These are phyloP conservation scores for Enteromius treurensis DNA, from an alignment of 2,797 vertebrate genomes.

Conservation along the genomic window DNA sequence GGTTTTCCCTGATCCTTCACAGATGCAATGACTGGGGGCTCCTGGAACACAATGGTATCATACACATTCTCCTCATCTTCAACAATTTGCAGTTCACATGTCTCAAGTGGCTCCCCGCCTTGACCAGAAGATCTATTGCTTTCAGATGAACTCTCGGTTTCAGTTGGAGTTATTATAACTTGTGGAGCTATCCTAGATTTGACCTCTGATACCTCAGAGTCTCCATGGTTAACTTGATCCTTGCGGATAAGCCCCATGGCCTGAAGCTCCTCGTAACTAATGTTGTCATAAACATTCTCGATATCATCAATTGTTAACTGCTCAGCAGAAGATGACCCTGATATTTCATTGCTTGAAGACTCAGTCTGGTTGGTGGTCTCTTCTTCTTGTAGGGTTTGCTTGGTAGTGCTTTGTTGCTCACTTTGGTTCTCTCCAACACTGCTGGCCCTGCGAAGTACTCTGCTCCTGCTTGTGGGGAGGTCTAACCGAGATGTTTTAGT, in stretches of 20 bases:
- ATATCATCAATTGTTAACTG: slow-evolving; percentile 90
- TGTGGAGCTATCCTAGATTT: slow-evolving; percentile 49
- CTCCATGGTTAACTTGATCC: slow-evolving; percentile 66
- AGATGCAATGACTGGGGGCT: slow-evolving; percentile 66
- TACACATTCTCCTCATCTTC: slow-evolving; percentile 89
- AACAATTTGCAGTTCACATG: slow-evolving; percentile 80
- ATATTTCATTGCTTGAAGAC: slow-evolving; percentile 77
- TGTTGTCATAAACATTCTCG: slow-evolving; percentile 96
- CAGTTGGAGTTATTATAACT: slow-evolving; percentile 64
- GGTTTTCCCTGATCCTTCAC: slow-evolving; percentile 64
- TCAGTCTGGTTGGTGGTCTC: slow-evolving; percentile 66
- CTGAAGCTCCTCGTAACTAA: slow-evolving; percentile 95
- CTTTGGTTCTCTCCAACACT: slow-evolving; percentile 89
- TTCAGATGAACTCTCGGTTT: slow-evolving; percentile 69
- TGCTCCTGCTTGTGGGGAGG: slow-evolving; percentile 67
- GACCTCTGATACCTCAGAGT: slow-evolving; percentile 63
- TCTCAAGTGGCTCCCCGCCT: slow-evolving; percentile 71
- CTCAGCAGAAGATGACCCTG: slow-evolving; percentile 85
- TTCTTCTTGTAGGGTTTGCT: slow-evolving; percentile 40
- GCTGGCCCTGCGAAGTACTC: slow-evolving; percentile 87
- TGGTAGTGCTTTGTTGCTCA: slow-evolving; percentile 64
- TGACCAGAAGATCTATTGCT: slow-evolving; percentile 68
- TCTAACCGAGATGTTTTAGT: slow-evolving; percentile 72
- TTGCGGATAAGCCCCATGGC: slow-evolving; percentile 87
- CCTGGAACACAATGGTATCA: slow-evolving; percentile 89